phyloP scores from a whole-genome alignment of 2,797 vertebrate genomes.

The Amphiprion clarkii region DNA sequence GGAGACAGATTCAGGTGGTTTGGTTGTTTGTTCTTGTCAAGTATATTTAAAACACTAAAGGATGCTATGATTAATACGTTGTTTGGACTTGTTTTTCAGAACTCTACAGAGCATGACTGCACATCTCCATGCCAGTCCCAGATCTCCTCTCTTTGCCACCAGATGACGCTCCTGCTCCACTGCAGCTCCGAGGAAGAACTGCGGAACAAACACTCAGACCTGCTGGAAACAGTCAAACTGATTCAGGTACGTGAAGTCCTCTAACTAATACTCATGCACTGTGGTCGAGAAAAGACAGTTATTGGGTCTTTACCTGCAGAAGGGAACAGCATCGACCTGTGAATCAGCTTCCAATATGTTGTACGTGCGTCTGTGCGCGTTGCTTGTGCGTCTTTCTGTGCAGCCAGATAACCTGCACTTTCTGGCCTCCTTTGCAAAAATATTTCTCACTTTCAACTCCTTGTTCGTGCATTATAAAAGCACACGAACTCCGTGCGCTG shows the following conservation, averaged over 20 bases:
- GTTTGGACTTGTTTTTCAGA: neutral
- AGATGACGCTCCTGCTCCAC: slow-evolving; percentile 77
- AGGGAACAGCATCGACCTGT: neutral
- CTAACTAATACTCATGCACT: neutral
- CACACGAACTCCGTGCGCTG: neutral
- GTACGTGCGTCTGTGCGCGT: neutral
- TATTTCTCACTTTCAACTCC: neutral
- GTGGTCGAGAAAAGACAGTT: neutral
- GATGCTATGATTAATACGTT: neutral
- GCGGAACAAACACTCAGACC: slow-evolving; percentile 10
- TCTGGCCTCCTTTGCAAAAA: neutral
- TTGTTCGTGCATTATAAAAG: neutral
- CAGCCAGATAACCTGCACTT: neutral
- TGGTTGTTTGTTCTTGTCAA: neutral
- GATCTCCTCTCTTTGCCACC: slow-evolving; percentile 48
- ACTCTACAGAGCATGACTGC: neutral
- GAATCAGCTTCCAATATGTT: neutral
- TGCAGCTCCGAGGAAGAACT: neutral
- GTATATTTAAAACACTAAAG: neutral
- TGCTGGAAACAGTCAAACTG: neutral
- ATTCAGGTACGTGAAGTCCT: neutral
- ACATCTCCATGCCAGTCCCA: neutral
- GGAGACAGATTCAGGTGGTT: slow-evolving; percentile 13
- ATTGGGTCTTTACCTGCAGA: neutral
- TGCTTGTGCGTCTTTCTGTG: neutral